These are phyloP conservation scores for Halcyon leucocephala DNA, from an alignment of 2,797 vertebrate species.

Conservation along the genomic window DNA sequence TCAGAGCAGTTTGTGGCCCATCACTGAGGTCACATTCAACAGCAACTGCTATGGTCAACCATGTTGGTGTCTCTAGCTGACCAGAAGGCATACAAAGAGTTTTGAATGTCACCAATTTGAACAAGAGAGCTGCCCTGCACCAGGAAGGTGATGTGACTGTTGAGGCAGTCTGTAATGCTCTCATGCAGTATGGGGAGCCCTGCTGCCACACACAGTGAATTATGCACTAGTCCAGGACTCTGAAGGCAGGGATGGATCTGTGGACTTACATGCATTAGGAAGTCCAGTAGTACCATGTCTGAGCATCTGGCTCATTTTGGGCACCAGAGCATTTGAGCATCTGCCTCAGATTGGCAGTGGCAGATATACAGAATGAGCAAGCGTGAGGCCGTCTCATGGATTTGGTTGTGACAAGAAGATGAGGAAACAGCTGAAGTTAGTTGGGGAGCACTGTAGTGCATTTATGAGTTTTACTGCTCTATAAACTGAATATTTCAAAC, in stretches of 20 bases:
- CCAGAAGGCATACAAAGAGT: background rate
- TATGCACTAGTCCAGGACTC: background rate
- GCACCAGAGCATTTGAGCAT: constrained; percentile 45
- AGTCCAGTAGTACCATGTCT: constrained; percentile 28
- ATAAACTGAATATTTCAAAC: background rate
- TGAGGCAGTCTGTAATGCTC: background rate
- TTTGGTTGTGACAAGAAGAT: background rate
- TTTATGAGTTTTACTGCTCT: background rate
- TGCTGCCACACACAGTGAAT: constrained; percentile 13
- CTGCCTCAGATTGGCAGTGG: constrained; percentile 53
- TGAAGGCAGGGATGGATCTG: constrained; percentile 58
- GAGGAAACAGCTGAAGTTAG: background rate
- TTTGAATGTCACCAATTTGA: background rate
- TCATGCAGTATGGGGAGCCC: background rate
- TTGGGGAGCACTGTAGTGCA: background rate
- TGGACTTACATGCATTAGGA: constrained; percentile 62
- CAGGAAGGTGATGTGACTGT: background rate
- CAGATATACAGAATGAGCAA: constrained; percentile 5
- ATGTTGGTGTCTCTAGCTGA: background rate
- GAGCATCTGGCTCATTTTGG: constrained; percentile 56
- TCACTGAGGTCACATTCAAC: background rate
- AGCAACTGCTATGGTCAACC: background rate
- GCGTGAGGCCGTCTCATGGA: background rate
- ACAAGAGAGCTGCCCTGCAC: background rate
- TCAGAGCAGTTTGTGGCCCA: background rate